A percentile compares a stretch with the other conserved stretches of the same genome.
These are phyloP conservation scores for Chelonus formosanus DNA, from an alignment of 2,888 invertebrate species.

Conservation along the genomic window DNA sequence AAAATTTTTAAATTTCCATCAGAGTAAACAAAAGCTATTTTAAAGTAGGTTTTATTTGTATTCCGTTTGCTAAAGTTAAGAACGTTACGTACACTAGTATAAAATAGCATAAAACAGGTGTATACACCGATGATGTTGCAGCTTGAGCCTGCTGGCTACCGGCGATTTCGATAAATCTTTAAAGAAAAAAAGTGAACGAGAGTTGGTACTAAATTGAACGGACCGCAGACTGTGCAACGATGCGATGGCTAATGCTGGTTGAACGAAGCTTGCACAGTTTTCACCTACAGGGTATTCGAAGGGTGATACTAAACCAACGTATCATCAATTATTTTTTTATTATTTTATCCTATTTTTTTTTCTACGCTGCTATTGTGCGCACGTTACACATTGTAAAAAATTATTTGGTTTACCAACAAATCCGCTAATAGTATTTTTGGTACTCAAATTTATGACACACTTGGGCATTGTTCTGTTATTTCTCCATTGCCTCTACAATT, in stretches of 20 bases:
- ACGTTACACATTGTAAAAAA: constrained; percentile 12
- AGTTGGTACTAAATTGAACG: constrained; percentile 29
- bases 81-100: not conserved
- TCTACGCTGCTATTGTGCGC: not conserved
- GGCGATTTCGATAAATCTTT: constrained; percentile 40
- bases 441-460: constrained; percentile 3
- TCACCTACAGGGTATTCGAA: constrained; percentile 13
- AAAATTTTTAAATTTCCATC: no score
- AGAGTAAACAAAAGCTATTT: no score
- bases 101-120: constrained; percentile 18
- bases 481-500: no score
- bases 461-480: no score
- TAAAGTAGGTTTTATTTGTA: no score
- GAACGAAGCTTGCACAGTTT: not conserved
- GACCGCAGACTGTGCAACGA: constrained; percentile 11
- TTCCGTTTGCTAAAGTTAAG: not conserved
- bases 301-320: constrained; percentile 3
- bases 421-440: constrained; percentile 11
- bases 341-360: not conserved
- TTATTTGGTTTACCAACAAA: constrained; percentile 17
- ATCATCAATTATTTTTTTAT: constrained; percentile 21
- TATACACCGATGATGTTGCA: constrained; percentile 21
- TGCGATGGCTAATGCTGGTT: constrained; percentile 7
- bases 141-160: constrained; percentile 16
- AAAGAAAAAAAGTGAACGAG: constrained; percentile 23